A percentile compares a stretch with the other conserved stretches of the same genome.
phyloP scores from a whole-genome alignment of 2,113 vertebrate genomes.

The Clarias gariepinus region DNA sequence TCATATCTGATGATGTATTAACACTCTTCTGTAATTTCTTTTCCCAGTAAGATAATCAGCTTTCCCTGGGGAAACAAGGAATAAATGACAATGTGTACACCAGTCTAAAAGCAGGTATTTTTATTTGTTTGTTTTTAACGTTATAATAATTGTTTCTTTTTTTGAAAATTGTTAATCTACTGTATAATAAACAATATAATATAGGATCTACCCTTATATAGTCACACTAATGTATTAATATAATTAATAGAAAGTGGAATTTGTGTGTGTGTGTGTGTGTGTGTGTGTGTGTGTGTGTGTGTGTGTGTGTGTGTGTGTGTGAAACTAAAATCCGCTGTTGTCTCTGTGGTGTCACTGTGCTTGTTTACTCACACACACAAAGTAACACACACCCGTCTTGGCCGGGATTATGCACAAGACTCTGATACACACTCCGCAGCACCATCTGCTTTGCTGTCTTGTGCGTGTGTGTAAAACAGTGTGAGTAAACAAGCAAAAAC shows the following conservation, averaged over 20 bases:
- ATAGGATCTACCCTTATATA: background rate
- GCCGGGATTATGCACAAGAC: constrained; percentile 4
- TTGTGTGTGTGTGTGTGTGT: constrained; percentile 17
- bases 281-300: constrained; percentile 17
- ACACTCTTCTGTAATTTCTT: background rate
- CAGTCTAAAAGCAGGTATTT: background rate
- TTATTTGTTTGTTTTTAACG: background rate
- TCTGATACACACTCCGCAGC: background rate
- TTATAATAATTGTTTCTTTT: background rate
- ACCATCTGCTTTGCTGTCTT: background rate
- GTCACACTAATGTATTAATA: background rate
- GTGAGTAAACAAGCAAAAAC: background rate
- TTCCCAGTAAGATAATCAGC: background rate
- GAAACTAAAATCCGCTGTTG: background rate
- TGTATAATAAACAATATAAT: background rate
- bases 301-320: constrained; percentile 3
- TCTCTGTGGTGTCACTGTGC: background rate
- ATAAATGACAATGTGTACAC: background rate
- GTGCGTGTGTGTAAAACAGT: background rate
- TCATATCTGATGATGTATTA: background rate
- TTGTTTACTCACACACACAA: constrained; percentile 23
- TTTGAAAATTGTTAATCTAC: background rate
- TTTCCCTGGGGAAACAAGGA: background rate
- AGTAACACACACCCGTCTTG: background rate
- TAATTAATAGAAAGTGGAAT: background rate